phyloP scores from a whole-genome alignment of 2,113 vertebrate genomes.

The Todiramphus saurophagus region DNA sequence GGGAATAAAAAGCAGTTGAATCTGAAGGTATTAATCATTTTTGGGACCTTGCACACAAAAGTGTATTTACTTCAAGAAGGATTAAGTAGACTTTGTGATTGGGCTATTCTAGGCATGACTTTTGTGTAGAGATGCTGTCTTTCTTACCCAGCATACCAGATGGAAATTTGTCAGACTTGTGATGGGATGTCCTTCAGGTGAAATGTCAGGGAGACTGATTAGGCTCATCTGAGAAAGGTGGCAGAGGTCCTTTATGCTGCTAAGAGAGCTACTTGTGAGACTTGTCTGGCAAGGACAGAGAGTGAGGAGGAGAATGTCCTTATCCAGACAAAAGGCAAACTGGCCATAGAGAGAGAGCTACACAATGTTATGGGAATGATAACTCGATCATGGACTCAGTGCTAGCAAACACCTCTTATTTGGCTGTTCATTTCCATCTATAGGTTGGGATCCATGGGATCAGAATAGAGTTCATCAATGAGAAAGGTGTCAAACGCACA shows the following conservation, averaged over 20 bases:
- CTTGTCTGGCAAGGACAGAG: background rate
- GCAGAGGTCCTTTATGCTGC: background rate
- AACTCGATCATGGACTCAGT: background rate
- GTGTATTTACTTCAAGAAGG: background rate
- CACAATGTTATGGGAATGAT: background rate
- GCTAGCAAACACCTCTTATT: slow-evolving; percentile 56
- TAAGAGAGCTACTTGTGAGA: background rate
- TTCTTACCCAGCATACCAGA: background rate
- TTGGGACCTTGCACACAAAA: background rate
- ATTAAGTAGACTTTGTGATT: background rate
- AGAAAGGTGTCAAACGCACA: slow-evolving; percentile 86
- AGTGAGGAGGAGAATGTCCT: background rate
- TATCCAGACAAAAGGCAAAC: background rate
- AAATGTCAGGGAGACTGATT: background rate
- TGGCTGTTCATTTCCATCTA: slow-evolving; percentile 62
- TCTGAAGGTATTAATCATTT: background rate
- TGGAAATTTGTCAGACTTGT: background rate
- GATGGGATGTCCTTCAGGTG: background rate
- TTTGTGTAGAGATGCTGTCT: background rate
- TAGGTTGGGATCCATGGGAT: slow-evolving; percentile 88
- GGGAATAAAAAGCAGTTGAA: background rate
- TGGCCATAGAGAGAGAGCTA: background rate
- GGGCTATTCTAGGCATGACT: background rate
- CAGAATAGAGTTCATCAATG: slow-evolving; percentile 87
- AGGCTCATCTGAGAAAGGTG: background rate